Evolutionary conservation across 2,113 vertebrate species (phyloP), one percentile per base, ranked within the genome.

Genomic region (Lanius ludovicianus): DNA sequence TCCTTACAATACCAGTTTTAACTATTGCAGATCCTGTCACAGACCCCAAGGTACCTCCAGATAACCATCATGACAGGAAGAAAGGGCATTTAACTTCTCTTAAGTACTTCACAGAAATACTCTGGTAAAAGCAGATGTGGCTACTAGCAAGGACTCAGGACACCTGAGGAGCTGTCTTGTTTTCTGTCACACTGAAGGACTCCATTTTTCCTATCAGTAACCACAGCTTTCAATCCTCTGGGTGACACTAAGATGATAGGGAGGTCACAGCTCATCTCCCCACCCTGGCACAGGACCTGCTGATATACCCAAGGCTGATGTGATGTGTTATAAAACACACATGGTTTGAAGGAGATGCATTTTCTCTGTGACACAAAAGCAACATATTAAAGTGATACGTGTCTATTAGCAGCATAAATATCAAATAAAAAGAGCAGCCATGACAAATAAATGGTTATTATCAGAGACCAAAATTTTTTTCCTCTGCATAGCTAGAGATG

Each of bases 371-470:
- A 68, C 80, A 81, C 59, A 60, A 68, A 79, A 94, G 46, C 39
- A 77, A 91, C 7, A 17, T 37, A 53, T 65, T 90, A 75, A 91
- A 90, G 78, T 37, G 87, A 74, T 84, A 67, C 7, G 89, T 96
- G 89, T 92, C 87, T 79, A 70, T 68, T 57, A 95, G 84, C 92
- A 97, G 90, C 77, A 86, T 30, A 84, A 95, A 52, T 22, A 91
- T 47, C 11, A 92, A 91, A 95, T 47, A 31, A 88, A 70, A 80
- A 83, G 63, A 96, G 94, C 53, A 95, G 94, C 82, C 50, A 95
- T 62, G 47, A 80, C 49, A 90, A 80, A 79, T 7, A 68, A 77
- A 87, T 52, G 70, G 46, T 62, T 69, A n/a, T 63, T 27, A 56
- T n/a, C n/a, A 76, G 57, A 69, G n/a, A 92, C 10, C 31, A 89